A percentile compares a stretch with the other conserved stretches of the same genome.
These are phyloP conservation scores for Neosilurus mollespiculum DNA, from an alignment of 2,797 vertebrate species.

Conservation along the genomic window DNA sequence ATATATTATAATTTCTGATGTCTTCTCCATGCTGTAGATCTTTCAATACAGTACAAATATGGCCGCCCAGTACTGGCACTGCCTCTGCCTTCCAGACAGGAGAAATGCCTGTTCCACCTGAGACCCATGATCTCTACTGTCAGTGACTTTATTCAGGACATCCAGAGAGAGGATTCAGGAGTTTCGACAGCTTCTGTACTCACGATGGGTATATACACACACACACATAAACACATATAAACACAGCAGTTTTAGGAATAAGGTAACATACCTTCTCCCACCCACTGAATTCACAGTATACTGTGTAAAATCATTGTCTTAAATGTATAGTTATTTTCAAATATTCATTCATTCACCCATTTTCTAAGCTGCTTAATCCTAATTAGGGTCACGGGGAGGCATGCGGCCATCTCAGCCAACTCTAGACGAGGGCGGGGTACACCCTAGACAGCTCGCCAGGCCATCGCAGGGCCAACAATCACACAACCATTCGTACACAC, in stretches of 20 bases:
- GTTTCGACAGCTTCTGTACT: constrained; percentile 69
- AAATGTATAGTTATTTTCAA: not conserved
- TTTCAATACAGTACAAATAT: constrained; percentile 79
- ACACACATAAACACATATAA: not conserved
- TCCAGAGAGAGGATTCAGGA: constrained; percentile 84
- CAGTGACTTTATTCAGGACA: constrained; percentile 79
- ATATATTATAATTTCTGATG: not conserved
- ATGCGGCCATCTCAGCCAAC: no score
- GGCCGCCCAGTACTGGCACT: constrained; percentile 84
- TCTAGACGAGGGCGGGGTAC: no score
- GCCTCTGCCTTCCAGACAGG: constrained; percentile 82
- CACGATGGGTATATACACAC: constrained; percentile 70
- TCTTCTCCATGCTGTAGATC: constrained; percentile 63
- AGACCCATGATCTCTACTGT: constrained; percentile 82
- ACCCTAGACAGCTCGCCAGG: no score
- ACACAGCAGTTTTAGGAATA: not conserved
- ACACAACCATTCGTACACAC: no score
- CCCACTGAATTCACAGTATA: not conserved
- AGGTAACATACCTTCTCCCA: not conserved
- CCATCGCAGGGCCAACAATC: no score
- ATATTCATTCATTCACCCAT: not conserved
- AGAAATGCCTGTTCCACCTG: constrained; percentile 85
- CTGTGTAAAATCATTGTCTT: not conserved
- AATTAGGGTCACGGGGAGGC: no score
- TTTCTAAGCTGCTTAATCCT: no score